Evolutionary conservation across 1,140 invertebrate genomes (phyloP).

Genomic region (Plectrocnemia conspersa): DNA sequence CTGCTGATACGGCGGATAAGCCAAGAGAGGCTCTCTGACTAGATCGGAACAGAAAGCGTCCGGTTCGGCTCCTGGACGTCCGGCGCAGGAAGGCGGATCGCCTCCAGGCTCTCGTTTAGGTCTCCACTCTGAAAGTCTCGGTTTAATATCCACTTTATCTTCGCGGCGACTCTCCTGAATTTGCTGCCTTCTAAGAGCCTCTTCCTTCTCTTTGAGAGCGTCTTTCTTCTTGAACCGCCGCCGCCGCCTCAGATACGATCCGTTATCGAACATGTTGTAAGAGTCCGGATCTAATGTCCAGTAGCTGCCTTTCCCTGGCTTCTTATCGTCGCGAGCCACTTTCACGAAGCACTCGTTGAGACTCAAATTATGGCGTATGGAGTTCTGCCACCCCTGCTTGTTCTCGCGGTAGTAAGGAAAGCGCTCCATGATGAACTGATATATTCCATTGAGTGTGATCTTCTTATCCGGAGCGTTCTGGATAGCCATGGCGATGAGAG

Average conservation of each 20-base stretch:
- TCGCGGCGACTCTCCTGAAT: slow-evolving; percentile 51
- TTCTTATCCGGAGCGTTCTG: slow-evolving; percentile 88
- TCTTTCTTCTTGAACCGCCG: slow-evolving; percentile 96
- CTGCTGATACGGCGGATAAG: slow-evolving; percentile 43
- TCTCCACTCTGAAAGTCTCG: slow-evolving; percentile 55
- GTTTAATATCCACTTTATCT: slow-evolving; percentile 52
- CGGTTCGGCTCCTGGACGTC: slow-evolving; percentile 39
- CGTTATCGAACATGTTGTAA: slow-evolving; percentile 99
- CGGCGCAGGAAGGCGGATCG: slow-evolving; percentile 36
- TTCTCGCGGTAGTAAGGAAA: slow-evolving; percentile 98
- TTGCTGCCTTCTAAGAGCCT: slow-evolving; percentile 74
- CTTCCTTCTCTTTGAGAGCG: slow-evolving; percentile 80
- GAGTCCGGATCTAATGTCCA: slow-evolving; percentile 96
- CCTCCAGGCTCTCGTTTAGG: slow-evolving; percentile 60
- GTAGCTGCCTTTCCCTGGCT: slow-evolving; percentile 93
- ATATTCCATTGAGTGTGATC: slow-evolving; percentile 96
- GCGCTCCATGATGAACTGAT: slow-evolving; percentile 97
- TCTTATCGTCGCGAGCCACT: slow-evolving; percentile 86
- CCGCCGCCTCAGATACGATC: slow-evolving; percentile 85
- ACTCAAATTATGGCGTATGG: slow-evolving; percentile 92
- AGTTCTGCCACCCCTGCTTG: slow-evolving; percentile 94
- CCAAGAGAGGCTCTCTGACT: slow-evolving; percentile 49
- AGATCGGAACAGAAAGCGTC: slow-evolving; percentile 47
- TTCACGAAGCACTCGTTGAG: slow-evolving; percentile 99
- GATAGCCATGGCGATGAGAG: slow-evolving; percentile 97